A percentile compares a stretch with the other conserved stretches of the same genome.
Evolutionary conservation across 2,113 vertebrate species (phyloP).

Genomic region (Epinephelus moara): DNA sequence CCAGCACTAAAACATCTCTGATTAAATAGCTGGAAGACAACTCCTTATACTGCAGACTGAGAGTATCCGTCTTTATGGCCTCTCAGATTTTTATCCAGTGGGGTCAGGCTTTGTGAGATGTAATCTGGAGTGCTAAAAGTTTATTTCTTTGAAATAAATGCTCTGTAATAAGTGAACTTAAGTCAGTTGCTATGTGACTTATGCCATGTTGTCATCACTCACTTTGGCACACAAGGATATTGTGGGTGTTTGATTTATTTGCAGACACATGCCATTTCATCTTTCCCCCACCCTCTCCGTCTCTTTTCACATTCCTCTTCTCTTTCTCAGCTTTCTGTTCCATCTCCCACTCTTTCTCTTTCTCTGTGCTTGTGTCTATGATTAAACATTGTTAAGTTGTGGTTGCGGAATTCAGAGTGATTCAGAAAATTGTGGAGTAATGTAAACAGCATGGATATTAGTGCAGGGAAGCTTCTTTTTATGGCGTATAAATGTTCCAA

Average conservation of each 20-base stretch:
- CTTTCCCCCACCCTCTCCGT: conserved; percentile 35
- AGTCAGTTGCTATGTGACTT: conserved; percentile 49
- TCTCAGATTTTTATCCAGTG: conserved; percentile 64
- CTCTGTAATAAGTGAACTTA: conserved; percentile 26
- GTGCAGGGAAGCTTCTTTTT: conserved; percentile 33
- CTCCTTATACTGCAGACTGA: conserved; percentile 69
- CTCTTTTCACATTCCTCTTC: conserved; percentile 52
- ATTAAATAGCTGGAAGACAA: conserved; percentile 78
- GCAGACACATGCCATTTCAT: conserved; percentile 52
- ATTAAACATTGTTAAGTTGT: conserved; percentile 46
- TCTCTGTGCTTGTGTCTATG: conserved; percentile 35
- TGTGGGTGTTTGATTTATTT: conserved; percentile 61
- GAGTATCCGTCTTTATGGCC: conserved; percentile 65
- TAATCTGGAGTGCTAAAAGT: conserved; percentile 38
- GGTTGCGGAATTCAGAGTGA: conserved; percentile 33
- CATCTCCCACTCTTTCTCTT: conserved; percentile 16
- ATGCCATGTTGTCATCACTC: conserved; percentile 47
- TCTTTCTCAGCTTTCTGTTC: conserved; percentile 36
- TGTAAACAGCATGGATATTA: conserved; percentile 49
- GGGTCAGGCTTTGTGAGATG: conserved; percentile 46
- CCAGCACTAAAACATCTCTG: conserved; percentile 75
- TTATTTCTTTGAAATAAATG: conserved; percentile 24
- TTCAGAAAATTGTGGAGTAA: conserved; percentile 19
- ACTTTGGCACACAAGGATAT: conserved; percentile 40
- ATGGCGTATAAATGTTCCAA: conserved; percentile 40